Base-by-base conservation (phyloP, 2,888 invertebrate species). In the Salticus scenicus region DNA sequence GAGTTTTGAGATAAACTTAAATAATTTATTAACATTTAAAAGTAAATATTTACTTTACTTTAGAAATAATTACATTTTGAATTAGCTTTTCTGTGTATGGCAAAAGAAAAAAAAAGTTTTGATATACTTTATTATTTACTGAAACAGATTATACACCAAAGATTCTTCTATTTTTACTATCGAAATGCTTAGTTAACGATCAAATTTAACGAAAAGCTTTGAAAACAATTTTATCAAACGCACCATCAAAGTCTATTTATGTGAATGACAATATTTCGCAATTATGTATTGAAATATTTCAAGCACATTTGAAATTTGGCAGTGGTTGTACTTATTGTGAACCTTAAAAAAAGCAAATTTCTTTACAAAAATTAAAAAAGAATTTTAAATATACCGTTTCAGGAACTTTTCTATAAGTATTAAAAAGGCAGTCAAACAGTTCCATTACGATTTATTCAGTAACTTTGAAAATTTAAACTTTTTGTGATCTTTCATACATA, bases 301-400 rank as follows among this genome's bases (percentile, higher is more conserved):
- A 57, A 57, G 20, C 20, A 57, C 24, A 57, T 57, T 57, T n/a
- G 57, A 57, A 47, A 57, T 57, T 57, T 57, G 57, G 57, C 57
- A 57, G 57, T 57, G 57, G 57, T 57, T 57, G 57, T 57, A 57
- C 57, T 57, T 57, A 24, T 57, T 57, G 24, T 57, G 24, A 57
- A 57, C 24, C 8, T 24, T 57, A 24, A 57, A 57, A 47, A 57
- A 57, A 24, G 57, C 57, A 24, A 57, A 24, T 57, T 57, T 17
- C 5, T 57, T 20, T 57, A 57, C 24, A 57, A 57, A 57, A 57
- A 57, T 57, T 24, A 57, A 57, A 57, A 57, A 57, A 57, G 24
- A 57, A 5, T 24, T 57, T n/a, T 20, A 57, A 57, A 57, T 57
- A 57, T 57, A 47, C 42, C 57, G 57, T 57, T 57, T 57, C 57